Evolutionary conservation across 2,888 invertebrate species (phyloP).

Genomic region (Dicyrtomina minuta): DNA sequence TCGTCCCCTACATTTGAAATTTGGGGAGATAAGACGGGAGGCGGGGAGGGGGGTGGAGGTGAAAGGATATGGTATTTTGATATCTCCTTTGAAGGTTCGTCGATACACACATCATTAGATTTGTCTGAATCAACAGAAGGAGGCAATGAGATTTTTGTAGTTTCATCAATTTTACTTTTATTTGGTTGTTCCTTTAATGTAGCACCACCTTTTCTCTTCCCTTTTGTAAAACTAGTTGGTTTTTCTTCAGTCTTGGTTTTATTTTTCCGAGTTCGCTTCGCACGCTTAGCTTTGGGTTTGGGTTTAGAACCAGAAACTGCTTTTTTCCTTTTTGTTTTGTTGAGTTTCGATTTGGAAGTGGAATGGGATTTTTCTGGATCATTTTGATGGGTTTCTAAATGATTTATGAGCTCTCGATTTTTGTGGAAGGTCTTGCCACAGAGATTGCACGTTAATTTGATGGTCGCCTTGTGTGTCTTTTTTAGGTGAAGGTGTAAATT

Average conservation of each 20-base stretch:
- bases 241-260: too few species aligned
- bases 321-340: too few species aligned
- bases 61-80: too few species aligned
- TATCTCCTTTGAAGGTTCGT: not conserved
- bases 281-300: not conserved
- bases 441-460: not conserved
- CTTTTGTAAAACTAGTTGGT: too few species aligned
- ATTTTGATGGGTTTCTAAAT: not conserved
- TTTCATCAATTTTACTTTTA: too few species aligned
- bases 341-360: too few species aligned
- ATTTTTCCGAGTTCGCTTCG: not conserved
- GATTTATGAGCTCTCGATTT: not conserved
- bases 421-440: not conserved
- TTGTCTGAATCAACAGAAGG: not conserved
- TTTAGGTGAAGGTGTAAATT: not conserved
- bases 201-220: too few species aligned
- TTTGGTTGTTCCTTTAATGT: too few species aligned
- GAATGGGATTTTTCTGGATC: too few species aligned
- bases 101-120: not conserved
- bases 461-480: not conserved
- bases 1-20: not conserved
- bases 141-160: too few species aligned
- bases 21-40: too few species aligned
- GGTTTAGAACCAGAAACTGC: not conserved
- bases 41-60: too few species aligned